A percentile compares a stretch with the other conserved stretches of the same genome.
Evolutionary conservation across 2,797 vertebrate species (phyloP).

Genomic region (Denticeps clupeoides): DNA sequence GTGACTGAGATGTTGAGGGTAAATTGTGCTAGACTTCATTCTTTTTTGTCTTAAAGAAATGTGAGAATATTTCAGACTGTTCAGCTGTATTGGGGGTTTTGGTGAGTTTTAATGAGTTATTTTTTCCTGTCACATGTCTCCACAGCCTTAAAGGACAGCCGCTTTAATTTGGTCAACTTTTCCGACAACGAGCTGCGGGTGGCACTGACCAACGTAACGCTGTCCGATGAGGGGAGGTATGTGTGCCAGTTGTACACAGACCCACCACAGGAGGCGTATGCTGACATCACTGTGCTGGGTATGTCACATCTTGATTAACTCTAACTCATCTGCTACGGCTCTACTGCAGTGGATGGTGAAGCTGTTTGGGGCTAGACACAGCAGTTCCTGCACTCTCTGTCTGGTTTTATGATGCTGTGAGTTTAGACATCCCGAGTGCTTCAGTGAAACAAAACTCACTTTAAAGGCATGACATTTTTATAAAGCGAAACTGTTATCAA

Average conservation of each 20-base stretch:
- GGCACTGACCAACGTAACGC: conserved; percentile 72
- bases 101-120: no score
- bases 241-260: conserved; percentile 82
- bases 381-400: no score
- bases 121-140: conserved; percentile 14
- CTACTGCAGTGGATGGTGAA: no score
- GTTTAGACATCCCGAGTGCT: background rate
- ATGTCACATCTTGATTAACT: conserved; percentile 21
- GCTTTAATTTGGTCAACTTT: conserved; percentile 83
- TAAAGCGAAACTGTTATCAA: background rate
- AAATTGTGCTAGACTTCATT: no score
- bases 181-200: conserved; percentile 76
- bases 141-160: conserved; percentile 74
- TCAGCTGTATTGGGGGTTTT: no score
- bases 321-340: background rate
- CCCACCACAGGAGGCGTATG: conserved; percentile 73
- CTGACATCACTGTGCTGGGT: conserved; percentile 75
- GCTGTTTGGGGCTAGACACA: no score
- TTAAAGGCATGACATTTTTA: conserved; percentile 3
- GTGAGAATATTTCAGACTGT: no score
- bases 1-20: no score
- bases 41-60: background rate
- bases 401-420: background rate
- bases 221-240: conserved; percentile 73
- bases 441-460: background rate